Evolutionary conservation across 2,888 invertebrate species (phyloP).

Genomic region (Volucella inflata): DNA sequence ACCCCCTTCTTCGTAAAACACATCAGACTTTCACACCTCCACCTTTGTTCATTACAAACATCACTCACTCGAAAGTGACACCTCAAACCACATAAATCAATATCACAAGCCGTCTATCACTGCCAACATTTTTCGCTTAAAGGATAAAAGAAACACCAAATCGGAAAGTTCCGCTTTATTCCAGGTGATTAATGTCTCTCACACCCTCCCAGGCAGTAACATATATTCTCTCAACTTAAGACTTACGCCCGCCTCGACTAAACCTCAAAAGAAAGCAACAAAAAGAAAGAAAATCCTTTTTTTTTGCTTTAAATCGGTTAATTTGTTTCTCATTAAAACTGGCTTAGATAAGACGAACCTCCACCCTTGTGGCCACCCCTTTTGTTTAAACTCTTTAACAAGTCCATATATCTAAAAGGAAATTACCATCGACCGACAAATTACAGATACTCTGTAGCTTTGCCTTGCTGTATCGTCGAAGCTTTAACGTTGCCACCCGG

Average conservation of each 20-base stretch:
- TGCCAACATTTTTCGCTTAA: constrained; percentile 7
- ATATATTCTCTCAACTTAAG: constrained; percentile 49
- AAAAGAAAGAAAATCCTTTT: constrained; percentile 32
- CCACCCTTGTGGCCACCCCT: background rate
- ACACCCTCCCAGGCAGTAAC: constrained; percentile 14
- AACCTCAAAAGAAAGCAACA: no score
- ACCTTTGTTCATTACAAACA: background rate
- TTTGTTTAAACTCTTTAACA: background rate
- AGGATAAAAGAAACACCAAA: constrained; percentile 11
- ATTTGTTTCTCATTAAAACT: constrained; percentile 64
- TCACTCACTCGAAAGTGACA: background rate
- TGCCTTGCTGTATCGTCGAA: constrained; percentile 35
- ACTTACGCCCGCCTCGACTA: background rate
- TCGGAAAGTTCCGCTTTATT: background rate
- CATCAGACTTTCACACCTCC: constrained; percentile 3
- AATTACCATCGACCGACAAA: constrained; percentile 52
- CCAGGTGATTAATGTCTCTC: constrained; percentile 29
- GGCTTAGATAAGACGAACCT: constrained; percentile 20
- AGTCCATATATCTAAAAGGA: constrained; percentile 29
- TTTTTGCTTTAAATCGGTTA: constrained; percentile 60
- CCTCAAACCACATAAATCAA: constrained; percentile 29
- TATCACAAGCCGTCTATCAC: constrained; percentile 31
- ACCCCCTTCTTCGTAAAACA: background rate
- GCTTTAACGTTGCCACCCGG: constrained; percentile 37
- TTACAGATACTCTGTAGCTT: constrained; percentile 30